These are phyloP conservation scores for Mythimna vitellina DNA, from an alignment of 2,888 invertebrate species.

Conservation along the genomic window DNA sequence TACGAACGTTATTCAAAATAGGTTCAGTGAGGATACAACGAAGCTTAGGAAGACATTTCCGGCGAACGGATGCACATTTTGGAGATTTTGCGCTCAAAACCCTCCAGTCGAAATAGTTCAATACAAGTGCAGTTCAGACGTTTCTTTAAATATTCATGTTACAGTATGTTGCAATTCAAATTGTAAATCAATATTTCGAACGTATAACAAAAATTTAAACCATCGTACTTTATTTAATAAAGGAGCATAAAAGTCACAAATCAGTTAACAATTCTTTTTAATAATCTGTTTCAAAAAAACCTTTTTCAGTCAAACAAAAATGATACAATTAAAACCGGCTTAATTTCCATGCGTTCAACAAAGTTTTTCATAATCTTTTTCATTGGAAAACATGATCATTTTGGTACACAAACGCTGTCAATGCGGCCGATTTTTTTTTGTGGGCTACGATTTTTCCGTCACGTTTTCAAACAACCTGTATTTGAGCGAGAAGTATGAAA, in stretches of 20 bases:
- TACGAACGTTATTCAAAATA: constrained; percentile 80
- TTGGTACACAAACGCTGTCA: constrained; percentile 42
- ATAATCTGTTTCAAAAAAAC: background rate
- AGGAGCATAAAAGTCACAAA: background rate
- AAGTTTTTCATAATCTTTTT: constrained; percentile 39
- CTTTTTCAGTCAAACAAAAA: constrained; percentile 20
- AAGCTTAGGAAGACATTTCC: constrained; percentile 85
- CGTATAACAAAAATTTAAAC: background rate
- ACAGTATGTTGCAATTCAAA: constrained; percentile 68
- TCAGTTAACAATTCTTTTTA: constrained; percentile 1
- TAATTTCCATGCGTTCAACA: constrained; percentile 24
- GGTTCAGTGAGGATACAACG: constrained; percentile 77
- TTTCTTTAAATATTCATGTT: constrained; percentile 77
- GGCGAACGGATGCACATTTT: constrained; percentile 85
- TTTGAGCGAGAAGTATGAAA: constrained; percentile 69
- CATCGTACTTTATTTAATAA: background rate
- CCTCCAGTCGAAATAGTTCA: constrained; percentile 79
- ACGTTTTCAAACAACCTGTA: constrained; percentile 71
- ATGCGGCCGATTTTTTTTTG: constrained; percentile 24
- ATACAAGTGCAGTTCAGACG: constrained; percentile 73
- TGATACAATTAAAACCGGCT: constrained; percentile 35
- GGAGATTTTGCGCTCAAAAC: constrained; percentile 83
- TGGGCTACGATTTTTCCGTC: constrained; percentile 18
- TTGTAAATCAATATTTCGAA: constrained; percentile 18
- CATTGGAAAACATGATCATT: constrained; percentile 33